Percentiles rank a stretch among this genome's conserved stretches.
These are phyloP conservation scores for Lysandra coridon DNA, from an alignment of 2,888 invertebrate genomes.

Conservation along the genomic window DNA sequence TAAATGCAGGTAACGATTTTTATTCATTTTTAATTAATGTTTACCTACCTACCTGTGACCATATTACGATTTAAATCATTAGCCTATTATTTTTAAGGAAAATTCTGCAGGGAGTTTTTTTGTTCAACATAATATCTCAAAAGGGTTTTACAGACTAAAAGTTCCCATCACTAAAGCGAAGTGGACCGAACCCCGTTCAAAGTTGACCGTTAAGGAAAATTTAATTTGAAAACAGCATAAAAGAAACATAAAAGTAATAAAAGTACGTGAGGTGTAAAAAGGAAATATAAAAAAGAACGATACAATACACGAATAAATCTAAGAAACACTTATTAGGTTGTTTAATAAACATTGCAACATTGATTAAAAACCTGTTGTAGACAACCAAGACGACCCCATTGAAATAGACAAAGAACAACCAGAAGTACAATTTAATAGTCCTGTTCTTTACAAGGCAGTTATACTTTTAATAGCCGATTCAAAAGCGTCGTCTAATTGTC, in stretches of 20 bases:
- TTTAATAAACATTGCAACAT: conserved; percentile 79
- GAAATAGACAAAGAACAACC: conserved; percentile 58
- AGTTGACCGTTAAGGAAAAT: conserved; percentile 38
- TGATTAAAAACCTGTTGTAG: conserved; percentile 57
- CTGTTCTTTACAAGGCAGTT: conserved; percentile 58
- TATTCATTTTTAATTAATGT: too few species aligned
- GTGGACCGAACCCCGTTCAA: conserved; percentile 16
- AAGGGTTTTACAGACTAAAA: neutral
- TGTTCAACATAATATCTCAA: neutral
- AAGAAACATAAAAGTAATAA: conserved; percentile 41
- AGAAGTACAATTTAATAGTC: conserved; percentile 72
- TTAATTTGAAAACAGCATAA: conserved; percentile 42
- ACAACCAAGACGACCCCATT: conserved; percentile 43
- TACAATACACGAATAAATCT: conserved; percentile 43
- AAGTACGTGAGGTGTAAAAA: conserved; percentile 40
- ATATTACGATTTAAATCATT: too few species aligned
- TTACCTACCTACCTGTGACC: too few species aligned
- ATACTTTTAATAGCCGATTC: conserved; percentile 73
- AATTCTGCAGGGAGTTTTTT: neutral
- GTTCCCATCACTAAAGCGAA: conserved; percentile 11
- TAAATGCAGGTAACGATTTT: too few species aligned
- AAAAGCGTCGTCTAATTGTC: conserved; percentile 50
- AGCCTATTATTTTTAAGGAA: too few species aligned
- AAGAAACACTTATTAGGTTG: conserved; percentile 70
- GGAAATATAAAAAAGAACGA: conserved; percentile 40